Evolutionary conservation across 2,888 invertebrate species (phyloP), one percentile per base, ranked within the genome.

Genomic region (Acleris literana): DNA sequence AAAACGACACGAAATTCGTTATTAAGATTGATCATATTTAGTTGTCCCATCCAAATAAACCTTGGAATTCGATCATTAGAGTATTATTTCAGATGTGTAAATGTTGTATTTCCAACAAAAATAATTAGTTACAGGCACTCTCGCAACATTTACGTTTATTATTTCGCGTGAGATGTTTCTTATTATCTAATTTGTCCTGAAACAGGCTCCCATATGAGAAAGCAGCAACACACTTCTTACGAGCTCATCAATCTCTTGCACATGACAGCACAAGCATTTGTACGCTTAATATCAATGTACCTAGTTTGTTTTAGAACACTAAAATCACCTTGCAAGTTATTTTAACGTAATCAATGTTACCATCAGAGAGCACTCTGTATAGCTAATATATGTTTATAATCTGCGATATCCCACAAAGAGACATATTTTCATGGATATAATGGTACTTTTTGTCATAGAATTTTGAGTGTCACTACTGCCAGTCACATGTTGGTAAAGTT

Each of bases 31-130:
- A 3, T 22, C 22, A 22, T 22, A 22, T 22, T 4, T 22, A 22
- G 4, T 3, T 22, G 22, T 22, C 25, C 5, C 25, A 25, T 25
- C 25, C 25, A 25, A 25, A 25, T 25, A 25, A 25, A 25, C 25
- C 25, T 5, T 25, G 13, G 11, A 39, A 39, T 11, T 11, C 1
- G 11, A 39, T 11, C 33, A 33, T 39, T 94, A n/a, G 4, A 4
- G 5, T n/a, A 6, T 44, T n/a, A 16, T n/a, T 44, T 44, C 6
- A 16, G 5, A 6, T n/a, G n/a, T n/a, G 5, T 44, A 5, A 13
- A 16, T 16, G 5, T 44, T 16, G n/a, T n/a, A 44, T 76, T 76
- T 13, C 22, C 13, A 3, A 25, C 11, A 52, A 22, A 7, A 25
- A 33, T 17, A 53, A 53, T 46, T 53, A 53, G 33, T 53, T 53